phyloP scores from a whole-genome alignment of 2,888 invertebrate species.

The Ochropleura leucogaster region DNA sequence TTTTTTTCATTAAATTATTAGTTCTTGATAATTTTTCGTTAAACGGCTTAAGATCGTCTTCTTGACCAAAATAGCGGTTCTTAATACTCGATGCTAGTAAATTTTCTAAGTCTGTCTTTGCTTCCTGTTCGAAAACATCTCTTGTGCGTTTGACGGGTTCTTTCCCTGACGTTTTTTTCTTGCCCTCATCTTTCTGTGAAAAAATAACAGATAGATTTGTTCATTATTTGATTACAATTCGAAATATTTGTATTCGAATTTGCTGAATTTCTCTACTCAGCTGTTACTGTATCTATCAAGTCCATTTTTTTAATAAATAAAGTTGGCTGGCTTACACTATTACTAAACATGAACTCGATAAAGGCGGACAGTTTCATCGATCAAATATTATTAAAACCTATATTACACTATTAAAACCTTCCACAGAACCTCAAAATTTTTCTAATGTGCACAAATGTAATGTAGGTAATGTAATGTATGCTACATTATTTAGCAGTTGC shows the following conservation, averaged over 20 bases:
- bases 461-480: too few species aligned
- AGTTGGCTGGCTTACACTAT: neutral
- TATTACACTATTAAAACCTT: neutral
- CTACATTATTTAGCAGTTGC: neutral
- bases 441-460: too few species aligned
- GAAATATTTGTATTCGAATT: neutral
- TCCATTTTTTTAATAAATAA: neutral
- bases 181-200: conserved; percentile 46
- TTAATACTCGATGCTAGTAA: conserved; percentile 10
- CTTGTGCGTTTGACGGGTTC: neutral
- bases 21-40: neutral
- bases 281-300: neutral
- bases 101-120: conserved; percentile 29
- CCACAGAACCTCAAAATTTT: neutral
- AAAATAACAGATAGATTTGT: neutral
- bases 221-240: neutral
- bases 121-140: conserved; percentile 39
- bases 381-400: neutral
- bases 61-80: neutral
- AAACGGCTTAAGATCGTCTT: neutral
- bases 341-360: neutral
- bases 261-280: neutral
- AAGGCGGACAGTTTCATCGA: neutral
- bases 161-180: neutral
- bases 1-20: conserved; percentile 1